These are phyloP conservation scores for Phocides pigmalion DNA, from an alignment of 1,140 invertebrate genomes.

Conservation along the genomic window DNA sequence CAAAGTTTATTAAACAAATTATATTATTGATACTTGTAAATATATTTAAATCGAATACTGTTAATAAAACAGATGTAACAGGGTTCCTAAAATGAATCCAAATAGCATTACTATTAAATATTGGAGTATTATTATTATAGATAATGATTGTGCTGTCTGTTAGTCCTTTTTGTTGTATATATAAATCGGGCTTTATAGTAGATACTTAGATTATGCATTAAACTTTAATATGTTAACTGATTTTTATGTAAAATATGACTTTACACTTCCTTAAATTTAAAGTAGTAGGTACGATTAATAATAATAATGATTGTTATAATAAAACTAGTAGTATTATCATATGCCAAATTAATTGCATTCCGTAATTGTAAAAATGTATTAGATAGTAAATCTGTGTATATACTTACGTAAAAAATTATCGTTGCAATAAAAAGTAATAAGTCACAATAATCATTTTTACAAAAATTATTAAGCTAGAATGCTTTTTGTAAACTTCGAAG, in stretches of 20 bases:
- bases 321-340: constrained; percentile 5
- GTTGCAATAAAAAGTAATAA: constrained; percentile 5
- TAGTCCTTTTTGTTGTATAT: not conserved
- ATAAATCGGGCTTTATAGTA: constrained; percentile 14
- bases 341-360: constrained; percentile 19
- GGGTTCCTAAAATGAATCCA: constrained; percentile 46
- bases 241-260: constrained; percentile 20
- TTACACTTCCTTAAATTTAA: constrained; percentile 5
- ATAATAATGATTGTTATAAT: not conserved
- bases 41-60: constrained; percentile 12
- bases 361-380: constrained; percentile 9
- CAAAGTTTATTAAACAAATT: not conserved
- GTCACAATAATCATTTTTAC: constrained; percentile 11
- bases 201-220: constrained; percentile 6
- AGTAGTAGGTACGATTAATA: not conserved
- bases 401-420: not conserved
- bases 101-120: constrained; percentile 25
- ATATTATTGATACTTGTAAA: not conserved
- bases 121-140: constrained; percentile 9
- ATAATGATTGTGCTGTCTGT: constrained; percentile 33
- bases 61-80: constrained; percentile 37
- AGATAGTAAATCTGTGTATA: constrained; percentile 4
- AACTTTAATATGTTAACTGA: constrained; percentile 15
- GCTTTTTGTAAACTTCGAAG: constrained; percentile 4
- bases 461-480: constrained; percentile 4